Conservation (phyloP, 2,888 invertebrate genomes). For the Ennomos erosarius region DNA sequence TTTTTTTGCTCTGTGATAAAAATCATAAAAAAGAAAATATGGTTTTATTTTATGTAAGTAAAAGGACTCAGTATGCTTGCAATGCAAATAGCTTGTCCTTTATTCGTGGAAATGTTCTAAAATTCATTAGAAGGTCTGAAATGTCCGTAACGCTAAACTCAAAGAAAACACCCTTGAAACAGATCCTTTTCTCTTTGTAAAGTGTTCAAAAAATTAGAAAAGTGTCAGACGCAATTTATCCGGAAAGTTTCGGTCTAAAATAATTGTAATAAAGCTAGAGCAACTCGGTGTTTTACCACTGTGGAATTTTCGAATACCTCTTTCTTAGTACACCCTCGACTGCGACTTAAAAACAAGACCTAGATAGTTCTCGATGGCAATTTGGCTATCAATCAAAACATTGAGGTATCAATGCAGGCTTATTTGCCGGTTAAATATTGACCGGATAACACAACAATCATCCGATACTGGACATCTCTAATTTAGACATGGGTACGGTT, state of each 20-base stretch:
- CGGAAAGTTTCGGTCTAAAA: not conserved
- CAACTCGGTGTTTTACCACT: no score
- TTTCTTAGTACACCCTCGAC: no score
- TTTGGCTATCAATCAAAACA: no score
- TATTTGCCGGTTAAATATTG: not conserved
- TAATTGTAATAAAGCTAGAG: no score
- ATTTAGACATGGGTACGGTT: slow-evolving; percentile 1
- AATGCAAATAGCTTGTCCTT: not conserved
- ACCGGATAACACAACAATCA: not conserved
- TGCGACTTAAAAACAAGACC: no score
- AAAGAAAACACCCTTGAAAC: slow-evolving; percentile 37
- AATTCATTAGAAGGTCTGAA: slow-evolving; percentile 13
- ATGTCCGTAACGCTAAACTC: slow-evolving; percentile 17
- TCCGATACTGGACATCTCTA: not conserved
- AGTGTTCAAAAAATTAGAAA: not conserved
- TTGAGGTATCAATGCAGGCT: no score
- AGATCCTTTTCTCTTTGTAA: slow-evolving; percentile 27
- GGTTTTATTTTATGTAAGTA: no score
- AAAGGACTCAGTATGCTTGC: no score
- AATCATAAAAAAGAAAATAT: no score
- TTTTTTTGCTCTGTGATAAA: no score
- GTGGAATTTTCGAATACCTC: no score
- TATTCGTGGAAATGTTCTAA: slow-evolving; percentile 7
- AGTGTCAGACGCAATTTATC: not conserved
- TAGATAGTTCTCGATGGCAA: no score